A percentile compares a stretch with the other conserved stretches of the same genome.
phyloP scores from a whole-genome alignment of 2,113 vertebrate genomes.

The Marcusenius ussheri region DNA sequence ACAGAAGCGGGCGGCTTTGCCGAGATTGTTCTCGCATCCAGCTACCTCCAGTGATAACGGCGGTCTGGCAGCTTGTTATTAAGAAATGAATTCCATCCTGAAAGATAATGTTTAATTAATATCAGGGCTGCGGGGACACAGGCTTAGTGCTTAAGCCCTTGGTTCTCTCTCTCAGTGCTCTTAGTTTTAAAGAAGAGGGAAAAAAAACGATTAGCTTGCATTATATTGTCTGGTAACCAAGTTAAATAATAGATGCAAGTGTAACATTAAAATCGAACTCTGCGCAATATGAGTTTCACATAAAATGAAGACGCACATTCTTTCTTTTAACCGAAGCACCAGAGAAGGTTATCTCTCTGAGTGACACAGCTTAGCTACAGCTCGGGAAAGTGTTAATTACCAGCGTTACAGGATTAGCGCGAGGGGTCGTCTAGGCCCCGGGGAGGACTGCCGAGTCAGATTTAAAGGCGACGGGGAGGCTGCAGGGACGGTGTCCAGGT shows the following conservation, averaged over 20 bases:
- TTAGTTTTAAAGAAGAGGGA: not conserved
- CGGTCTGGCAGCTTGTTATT: not conserved
- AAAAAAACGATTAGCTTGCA: not conserved
- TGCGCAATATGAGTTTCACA: not conserved
- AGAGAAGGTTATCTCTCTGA: not conserved
- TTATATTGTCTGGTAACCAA: not conserved
- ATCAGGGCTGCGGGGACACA: not conserved
- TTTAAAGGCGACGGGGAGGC: not conserved
- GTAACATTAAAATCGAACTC: not conserved
- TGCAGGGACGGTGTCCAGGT: not conserved
- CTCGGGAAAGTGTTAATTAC: not conserved
- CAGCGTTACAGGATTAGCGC: not conserved
- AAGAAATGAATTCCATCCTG: conserved; percentile 1
- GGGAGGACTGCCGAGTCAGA: not conserved
- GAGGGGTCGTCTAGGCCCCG: not conserved
- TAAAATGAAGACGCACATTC: not conserved
- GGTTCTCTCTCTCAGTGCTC: not conserved
- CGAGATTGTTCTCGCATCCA: not conserved
- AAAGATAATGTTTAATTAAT: not conserved
- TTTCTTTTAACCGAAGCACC: not conserved
- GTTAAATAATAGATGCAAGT: not conserved
- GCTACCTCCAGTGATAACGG: not conserved
- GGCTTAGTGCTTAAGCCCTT: not conserved
- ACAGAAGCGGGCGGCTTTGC: not conserved
- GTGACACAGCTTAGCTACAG: not conserved